Conservation (phyloP, 2,113 vertebrate species). For the Apus apus region DNA sequence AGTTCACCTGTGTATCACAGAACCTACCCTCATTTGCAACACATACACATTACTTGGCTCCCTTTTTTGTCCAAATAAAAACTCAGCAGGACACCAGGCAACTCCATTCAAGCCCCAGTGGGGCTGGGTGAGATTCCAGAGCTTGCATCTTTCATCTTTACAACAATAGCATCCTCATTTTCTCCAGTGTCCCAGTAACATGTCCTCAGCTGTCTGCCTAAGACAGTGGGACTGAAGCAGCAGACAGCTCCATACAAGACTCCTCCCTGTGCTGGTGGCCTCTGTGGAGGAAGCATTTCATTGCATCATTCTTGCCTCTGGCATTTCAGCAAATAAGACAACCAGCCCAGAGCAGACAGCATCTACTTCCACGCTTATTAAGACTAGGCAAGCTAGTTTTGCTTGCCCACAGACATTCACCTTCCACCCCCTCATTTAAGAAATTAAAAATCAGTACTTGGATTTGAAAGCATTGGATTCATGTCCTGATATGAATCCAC, state of each 20-base stretch:
- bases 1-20: not conserved
- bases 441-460: not conserved
- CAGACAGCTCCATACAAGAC: not conserved
- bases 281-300: not conserved
- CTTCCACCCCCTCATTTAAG: slow-evolving; percentile 1
- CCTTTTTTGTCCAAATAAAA: not conserved
- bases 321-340: not conserved
- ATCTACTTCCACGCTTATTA: slow-evolving; percentile 17
- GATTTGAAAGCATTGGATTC: not conserved
- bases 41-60: not conserved
- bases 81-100: not conserved
- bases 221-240: not conserved
- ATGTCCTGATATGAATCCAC: not conserved
- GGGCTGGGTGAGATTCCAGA: not conserved
- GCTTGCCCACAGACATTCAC: not conserved
- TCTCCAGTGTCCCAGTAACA: not conserved
- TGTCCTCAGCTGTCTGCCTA: not conserved
- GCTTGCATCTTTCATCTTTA: not conserved
- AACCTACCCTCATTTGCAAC: not conserved
- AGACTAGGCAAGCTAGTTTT: slow-evolving; percentile 25
- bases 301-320: slow-evolving; percentile 23
- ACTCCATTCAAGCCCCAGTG: not conserved
- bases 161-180: not conserved
- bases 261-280: slow-evolving; percentile 2
- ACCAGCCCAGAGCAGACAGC: not conserved